Evolutionary conservation across 2,888 invertebrate species (phyloP), one percentile per base, ranked within the genome.

Genomic region (Meteorus colon): DNA sequence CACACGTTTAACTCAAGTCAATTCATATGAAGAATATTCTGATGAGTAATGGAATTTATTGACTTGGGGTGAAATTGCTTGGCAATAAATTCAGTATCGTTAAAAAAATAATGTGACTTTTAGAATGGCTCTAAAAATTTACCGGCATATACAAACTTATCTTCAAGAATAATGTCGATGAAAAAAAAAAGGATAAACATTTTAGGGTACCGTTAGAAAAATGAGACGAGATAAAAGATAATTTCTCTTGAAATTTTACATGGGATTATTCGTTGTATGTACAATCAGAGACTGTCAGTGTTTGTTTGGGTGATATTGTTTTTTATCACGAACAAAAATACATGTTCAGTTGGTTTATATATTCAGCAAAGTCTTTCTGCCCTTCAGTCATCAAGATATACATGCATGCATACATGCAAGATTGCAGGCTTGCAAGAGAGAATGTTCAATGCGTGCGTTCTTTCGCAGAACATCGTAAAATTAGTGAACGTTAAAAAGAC

Each of bases 391-490:
- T 41, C 41, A 10, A 41, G 41, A 41, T 41, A 41, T 55, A 55
- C 55, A 19, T 55, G 19, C 19, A 19, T 55, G 4, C 19, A 55
- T 65, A 59, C 27, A 70, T 27, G 55, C 70, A 48, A 45, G 69
- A 59, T 70, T 70, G 69, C 34, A 70, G 59, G 69, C 69, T 69
- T 55, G 34, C 29, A 31, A 68, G 48, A 68, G 48, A 68, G 55
- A 55, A 37, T n/a, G 19, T 59, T 24, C 19, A 70, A 19, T 31
- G 68, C 31, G 24, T 24, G 48, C 67, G 34, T 70, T 59, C 37
- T 51, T 59, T 51, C 59, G 69, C 59, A 34, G 37, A 59, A 59
- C 69, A 37, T 70, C 69, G 69, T 70, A 70, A 70, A 70, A 70
- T 70, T 70, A 70, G 69, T 34, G 69, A 70, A 51, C 69, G 59